phyloP scores from a whole-genome alignment of 2,113 vertebrate genomes.

The Zonotrichia leucophrys region DNA sequence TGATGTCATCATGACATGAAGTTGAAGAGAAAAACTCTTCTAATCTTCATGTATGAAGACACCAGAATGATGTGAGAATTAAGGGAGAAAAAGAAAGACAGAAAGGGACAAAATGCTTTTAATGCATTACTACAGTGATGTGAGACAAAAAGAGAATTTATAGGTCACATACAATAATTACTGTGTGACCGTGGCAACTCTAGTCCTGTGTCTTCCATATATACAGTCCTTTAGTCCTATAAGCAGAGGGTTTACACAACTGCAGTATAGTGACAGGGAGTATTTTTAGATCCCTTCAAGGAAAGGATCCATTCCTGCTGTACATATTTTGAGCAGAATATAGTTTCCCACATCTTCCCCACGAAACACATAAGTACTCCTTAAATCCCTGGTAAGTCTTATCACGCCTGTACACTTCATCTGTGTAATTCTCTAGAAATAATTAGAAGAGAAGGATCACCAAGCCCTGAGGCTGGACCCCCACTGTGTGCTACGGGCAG shows the following conservation, averaged over 20 bases:
- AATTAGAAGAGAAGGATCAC: conserved; percentile 50
- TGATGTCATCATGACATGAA: conserved; percentile 36
- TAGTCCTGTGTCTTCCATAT: neutral
- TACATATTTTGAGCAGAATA: neutral
- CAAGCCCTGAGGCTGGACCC: neutral
- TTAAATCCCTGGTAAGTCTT: neutral
- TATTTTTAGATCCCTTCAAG: neutral
- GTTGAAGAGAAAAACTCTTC: conserved; percentile 26
- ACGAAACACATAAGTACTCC: neutral
- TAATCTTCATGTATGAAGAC: neutral
- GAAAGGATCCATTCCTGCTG: neutral
- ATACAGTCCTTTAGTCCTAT: neutral
- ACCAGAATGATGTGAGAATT: neutral
- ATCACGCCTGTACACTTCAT: neutral
- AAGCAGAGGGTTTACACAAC: neutral
- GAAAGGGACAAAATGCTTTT: neutral
- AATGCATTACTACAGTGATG: neutral
- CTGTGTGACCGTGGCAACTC: neutral
- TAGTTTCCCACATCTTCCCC: neutral
- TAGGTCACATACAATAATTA: neutral
- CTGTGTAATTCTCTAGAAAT: conserved; percentile 42
- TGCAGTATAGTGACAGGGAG: neutral
- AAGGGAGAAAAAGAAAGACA: neutral
- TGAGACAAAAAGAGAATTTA: neutral
- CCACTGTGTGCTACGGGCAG: neutral